Evolutionary conservation across 2,113 vertebrate species (phyloP), one percentile per base, ranked within the genome.

Genomic region (Galemys pyrenaicus): DNA sequence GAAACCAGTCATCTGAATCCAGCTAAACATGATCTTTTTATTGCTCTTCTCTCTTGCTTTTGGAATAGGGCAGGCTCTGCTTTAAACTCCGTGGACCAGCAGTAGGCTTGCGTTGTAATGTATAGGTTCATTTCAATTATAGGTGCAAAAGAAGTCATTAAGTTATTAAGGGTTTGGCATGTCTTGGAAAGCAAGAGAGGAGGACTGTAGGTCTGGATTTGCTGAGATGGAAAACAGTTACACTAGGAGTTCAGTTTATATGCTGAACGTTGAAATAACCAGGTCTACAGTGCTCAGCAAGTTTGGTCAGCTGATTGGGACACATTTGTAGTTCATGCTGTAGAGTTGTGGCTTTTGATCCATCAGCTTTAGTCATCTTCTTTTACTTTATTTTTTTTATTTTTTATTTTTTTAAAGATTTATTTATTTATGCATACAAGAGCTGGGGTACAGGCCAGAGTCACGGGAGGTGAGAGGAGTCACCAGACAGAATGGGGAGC

Each of bases 141-240:
- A 71, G 35, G 44, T 89, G 3, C 58, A 93, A 93, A 92, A 82
- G 44, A 44, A 86, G 56, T 64, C 32, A 82, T 46, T 51, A 79
- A n/a, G 89, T 89, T 95, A 74, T 94, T 93, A 37, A 91, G 51
- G 30, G 62, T 83, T 49, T 85, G 60, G 75, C 17, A 71, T 84
- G 28, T 86, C 28, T 28, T 87, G 92, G 73, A 71, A 82, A 80
- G 51, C 12, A 84, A 84, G 54, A 28, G 19, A 91, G 73, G 35
- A 91, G 60, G n/a, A 64, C 10, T 54, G 78, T 79, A 75, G 58
- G 86, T 75, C 67, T 95, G 41, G 16, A 89, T 87, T 84, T 80
- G 30, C 89, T 89, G 73, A 64, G 56, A 64, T 62, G 49, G 39
- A 75, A 70, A 80, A 83, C 32, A 81, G 54, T 54, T 37, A 91